A percentile compares a stretch with the other conserved stretches of the same genome.
These are phyloP conservation scores for Nycteola revayana DNA, from an alignment of 2,888 invertebrate genomes.

Conservation along the genomic window DNA sequence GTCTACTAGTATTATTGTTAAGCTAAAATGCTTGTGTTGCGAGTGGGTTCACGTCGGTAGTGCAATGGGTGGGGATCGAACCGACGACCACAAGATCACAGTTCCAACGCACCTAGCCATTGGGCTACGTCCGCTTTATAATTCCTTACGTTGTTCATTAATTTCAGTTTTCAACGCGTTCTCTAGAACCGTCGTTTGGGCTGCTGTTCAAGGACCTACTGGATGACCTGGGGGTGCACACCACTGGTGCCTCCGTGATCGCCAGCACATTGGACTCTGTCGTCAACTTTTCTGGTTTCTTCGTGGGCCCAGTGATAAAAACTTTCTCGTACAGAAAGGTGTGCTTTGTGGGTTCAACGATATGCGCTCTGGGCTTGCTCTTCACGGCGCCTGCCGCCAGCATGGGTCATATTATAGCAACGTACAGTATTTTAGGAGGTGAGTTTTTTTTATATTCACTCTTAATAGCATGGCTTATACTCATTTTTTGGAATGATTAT, in stretches of 20 bases:
- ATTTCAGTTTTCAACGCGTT: slow-evolving; percentile 88
- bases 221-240: slow-evolving; percentile 85
- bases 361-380: slow-evolving; percentile 85
- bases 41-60: too few relatives aligned
- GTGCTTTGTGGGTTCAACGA: slow-evolving; percentile 84
- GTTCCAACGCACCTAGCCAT: too few relatives aligned
- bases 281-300: slow-evolving; percentile 89
- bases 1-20: too few relatives aligned
- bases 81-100: too few relatives aligned
- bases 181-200: slow-evolving; percentile 91
- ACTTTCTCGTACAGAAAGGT: slow-evolving; percentile 89
- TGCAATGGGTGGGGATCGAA: too few relatives aligned
- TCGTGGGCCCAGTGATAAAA: slow-evolving; percentile 89
- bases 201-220: slow-evolving; percentile 89
- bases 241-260: slow-evolving; percentile 88
- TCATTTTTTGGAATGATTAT: too few relatives aligned
- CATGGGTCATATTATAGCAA: slow-evolving; percentile 86
- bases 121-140: too few relatives aligned
- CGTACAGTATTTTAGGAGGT: slow-evolving; percentile 90
- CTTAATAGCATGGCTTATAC: too few relatives aligned
- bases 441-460: slow-evolving; percentile 37
- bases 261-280: slow-evolving; percentile 89
- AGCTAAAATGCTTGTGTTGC: too few relatives aligned
- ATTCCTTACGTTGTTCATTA: slow-evolving; percentile 1
- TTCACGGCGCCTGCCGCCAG: slow-evolving; percentile 86